Evolutionary conservation across 2,888 invertebrate genomes (phyloP).

Genomic region (Cheilosia urbana): DNA sequence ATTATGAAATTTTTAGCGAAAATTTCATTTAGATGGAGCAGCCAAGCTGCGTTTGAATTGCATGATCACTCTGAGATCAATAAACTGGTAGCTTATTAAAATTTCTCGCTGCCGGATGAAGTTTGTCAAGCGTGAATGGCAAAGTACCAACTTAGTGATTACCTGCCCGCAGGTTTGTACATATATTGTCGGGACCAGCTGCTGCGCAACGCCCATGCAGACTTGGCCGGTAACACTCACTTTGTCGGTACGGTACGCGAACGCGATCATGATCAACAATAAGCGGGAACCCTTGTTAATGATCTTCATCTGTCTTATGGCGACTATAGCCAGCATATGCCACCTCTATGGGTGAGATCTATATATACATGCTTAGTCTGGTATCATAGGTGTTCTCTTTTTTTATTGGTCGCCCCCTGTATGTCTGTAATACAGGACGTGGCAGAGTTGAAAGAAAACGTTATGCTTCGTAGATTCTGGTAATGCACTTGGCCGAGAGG

Average conservation of each 20-base stretch:
- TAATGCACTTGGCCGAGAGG: slow-evolving; percentile 55
- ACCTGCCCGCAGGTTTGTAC: slow-evolving; percentile 46
- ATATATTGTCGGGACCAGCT: slow-evolving; percentile 48
- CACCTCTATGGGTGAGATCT: slow-evolving; percentile 35
- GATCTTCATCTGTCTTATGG: slow-evolving; percentile 68
- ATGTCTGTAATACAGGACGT: slow-evolving; percentile 14
- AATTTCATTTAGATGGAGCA: slow-evolving; percentile 4
- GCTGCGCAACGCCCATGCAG: slow-evolving; percentile 11
- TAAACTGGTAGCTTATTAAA: slow-evolving; percentile 45
- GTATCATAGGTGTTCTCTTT: slow-evolving; percentile 44
- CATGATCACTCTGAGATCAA: slow-evolving; percentile 56
- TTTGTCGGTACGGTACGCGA: slow-evolving; percentile 58
- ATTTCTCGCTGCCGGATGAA: slow-evolving; percentile 50
- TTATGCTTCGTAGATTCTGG: slow-evolving; percentile 57
- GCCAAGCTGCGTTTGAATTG: slow-evolving; percentile 8
- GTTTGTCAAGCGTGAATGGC: slow-evolving; percentile 68
- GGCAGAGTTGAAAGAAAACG: slow-evolving; percentile 21
- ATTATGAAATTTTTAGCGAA: slow-evolving; percentile 11
- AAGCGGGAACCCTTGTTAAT: slow-evolving; percentile 64
- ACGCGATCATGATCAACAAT: slow-evolving; percentile 43
- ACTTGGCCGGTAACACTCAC: slow-evolving; percentile 29
- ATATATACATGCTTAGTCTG: background rate
- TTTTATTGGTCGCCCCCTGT: slow-evolving; percentile 20
- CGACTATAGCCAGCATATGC: slow-evolving; percentile 61
- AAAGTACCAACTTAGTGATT: slow-evolving; percentile 26